Conservation (phyloP, 2,113 vertebrate genomes). For the Papio anubis region DNA sequence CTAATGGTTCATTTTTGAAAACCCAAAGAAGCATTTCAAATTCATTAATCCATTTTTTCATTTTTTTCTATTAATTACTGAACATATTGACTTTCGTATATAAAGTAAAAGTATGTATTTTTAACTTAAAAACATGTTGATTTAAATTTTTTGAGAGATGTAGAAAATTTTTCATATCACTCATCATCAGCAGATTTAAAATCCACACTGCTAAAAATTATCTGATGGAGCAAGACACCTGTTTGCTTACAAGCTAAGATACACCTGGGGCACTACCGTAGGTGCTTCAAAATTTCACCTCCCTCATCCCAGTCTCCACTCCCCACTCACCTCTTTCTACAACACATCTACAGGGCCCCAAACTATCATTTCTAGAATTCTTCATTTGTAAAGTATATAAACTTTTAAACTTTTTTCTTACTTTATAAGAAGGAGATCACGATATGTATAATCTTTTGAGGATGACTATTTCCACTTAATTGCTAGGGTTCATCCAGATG, state of each 20-base stretch:
- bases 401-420: background rate
- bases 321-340: background rate
- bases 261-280: background rate
- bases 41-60: background rate
- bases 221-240: background rate
- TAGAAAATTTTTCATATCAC: background rate
- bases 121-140: background rate
- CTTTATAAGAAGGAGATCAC: background rate
- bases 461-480: background rate
- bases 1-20: background rate
- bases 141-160: background rate
- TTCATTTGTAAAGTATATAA: background rate
- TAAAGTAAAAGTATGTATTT: background rate
- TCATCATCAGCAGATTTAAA: background rate
- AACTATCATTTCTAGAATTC: background rate
- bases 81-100: background rate
- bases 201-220: background rate
- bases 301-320: background rate
- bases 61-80: background rate
- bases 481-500: background rate
- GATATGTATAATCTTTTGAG: background rate
- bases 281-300: background rate
- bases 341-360: background rate
- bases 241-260: background rate
- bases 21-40: background rate